phyloP scores from a whole-genome alignment of 2,888 invertebrate species.

The Clistopyga incitator region DNA sequence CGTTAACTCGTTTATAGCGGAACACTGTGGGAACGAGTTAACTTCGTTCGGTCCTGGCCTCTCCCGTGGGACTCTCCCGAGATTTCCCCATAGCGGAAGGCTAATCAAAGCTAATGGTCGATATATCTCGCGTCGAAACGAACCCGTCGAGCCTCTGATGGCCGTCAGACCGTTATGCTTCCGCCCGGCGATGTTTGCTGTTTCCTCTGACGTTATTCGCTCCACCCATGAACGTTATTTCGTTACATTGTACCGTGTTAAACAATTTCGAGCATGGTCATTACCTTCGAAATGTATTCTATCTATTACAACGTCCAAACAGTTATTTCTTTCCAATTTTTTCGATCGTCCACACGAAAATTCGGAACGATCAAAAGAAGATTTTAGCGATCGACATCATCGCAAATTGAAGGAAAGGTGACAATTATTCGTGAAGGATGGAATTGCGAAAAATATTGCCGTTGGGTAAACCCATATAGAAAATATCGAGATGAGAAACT shows the following conservation, averaged over 20 bases:
- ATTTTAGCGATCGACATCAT: neutral
- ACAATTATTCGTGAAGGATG: neutral
- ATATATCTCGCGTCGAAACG: conserved; percentile 33
- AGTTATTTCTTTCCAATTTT: neutral
- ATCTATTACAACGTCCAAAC: neutral
- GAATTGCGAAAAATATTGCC: neutral
- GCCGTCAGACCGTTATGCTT: conserved; percentile 8
- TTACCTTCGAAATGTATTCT: neutral
- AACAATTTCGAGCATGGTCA: neutral
- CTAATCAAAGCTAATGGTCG: conserved; percentile 68
- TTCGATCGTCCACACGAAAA: neutral
- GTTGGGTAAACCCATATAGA: neutral
- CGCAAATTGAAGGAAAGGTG: too few species aligned
- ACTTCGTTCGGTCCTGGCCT: conserved; percentile 55
- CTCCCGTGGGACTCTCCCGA: conserved; percentile 18
- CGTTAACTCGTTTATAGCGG: conserved; percentile 63
- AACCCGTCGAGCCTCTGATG: neutral
- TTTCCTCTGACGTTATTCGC: conserved; percentile 10
- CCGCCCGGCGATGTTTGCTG: neutral
- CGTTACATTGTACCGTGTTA: neutral
- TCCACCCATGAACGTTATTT: neutral
- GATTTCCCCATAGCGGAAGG: conserved; percentile 44
- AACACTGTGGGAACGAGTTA: conserved; percentile 64
- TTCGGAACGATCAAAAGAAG: too few species aligned
- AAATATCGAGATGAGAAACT: conserved; percentile 15